These are phyloP conservation scores for Adoxophyes honmai DNA, from an alignment of 1,140 invertebrate species.

Conservation along the genomic window DNA sequence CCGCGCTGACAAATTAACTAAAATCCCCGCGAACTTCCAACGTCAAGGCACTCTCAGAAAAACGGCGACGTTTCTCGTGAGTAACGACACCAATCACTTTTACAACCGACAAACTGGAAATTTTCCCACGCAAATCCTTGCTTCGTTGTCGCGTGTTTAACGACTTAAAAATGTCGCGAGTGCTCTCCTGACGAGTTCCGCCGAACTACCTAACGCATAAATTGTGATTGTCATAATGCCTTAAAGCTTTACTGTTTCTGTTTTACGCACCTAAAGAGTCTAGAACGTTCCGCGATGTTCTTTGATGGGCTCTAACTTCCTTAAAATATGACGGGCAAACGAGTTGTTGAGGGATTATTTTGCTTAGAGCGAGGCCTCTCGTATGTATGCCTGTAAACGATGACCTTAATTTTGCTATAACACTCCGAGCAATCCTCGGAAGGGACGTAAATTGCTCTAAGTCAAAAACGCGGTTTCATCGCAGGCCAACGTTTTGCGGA, in stretches of 20 bases:
- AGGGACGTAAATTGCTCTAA: conserved; percentile 21
- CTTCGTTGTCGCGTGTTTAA: conserved; percentile 8
- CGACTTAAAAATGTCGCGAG: neutral
- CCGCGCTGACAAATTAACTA: conserved; percentile 1
- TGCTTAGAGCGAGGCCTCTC: too few relatives aligned
- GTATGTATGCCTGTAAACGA: neutral
- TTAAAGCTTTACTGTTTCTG: neutral
- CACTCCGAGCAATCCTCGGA: conserved; percentile 11
- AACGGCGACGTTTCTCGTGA: neutral
- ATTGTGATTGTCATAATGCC: too few relatives aligned
- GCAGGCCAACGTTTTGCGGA: conserved; percentile 23
- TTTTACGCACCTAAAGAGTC: neutral
- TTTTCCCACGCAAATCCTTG: neutral
- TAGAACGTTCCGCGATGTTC: too few relatives aligned
- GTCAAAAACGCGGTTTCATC: conserved; percentile 36
- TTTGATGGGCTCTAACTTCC: too few relatives aligned
- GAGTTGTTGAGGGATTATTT: too few relatives aligned
- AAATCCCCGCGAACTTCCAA: neutral
- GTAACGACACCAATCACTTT: conserved; percentile 5
- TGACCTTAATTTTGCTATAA: conserved; percentile 15
- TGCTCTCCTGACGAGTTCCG: neutral
- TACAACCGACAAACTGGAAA: neutral
- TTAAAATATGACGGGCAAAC: too few relatives aligned
- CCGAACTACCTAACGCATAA: too few relatives aligned
- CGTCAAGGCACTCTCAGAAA: neutral